These are phyloP conservation scores for Drosophila pallidifrons DNA, from an alignment of 1,140 invertebrate genomes.

Conservation along the genomic window DNA sequence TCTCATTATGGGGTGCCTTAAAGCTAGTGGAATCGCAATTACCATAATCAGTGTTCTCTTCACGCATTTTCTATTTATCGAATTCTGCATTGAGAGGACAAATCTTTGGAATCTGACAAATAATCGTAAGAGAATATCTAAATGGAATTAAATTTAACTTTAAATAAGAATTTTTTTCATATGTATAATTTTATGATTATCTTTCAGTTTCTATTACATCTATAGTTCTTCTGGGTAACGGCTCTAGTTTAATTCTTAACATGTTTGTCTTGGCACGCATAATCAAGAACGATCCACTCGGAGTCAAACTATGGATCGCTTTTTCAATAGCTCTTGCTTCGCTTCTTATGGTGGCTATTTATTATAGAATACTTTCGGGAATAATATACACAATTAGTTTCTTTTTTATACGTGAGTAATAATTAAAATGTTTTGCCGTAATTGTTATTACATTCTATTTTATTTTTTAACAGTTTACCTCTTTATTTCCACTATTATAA, in stretches of 20 bases:
- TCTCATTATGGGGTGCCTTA: background rate
- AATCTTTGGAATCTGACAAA: background rate
- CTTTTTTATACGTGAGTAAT: background rate
- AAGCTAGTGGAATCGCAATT: background rate
- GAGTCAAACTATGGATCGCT: background rate
- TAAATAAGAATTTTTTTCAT: too few species aligned
- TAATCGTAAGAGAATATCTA: too few species aligned
- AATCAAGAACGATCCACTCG: background rate
- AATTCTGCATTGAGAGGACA: background rate
- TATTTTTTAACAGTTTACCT: background rate
- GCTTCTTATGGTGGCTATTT: background rate
- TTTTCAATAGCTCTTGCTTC: background rate
- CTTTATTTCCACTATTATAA: background rate
- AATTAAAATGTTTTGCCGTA: background rate
- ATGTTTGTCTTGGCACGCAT: slow-evolving; percentile 3
- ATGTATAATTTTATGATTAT: background rate
- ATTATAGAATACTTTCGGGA: background rate
- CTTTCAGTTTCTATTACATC: background rate
- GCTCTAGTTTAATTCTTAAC: background rate
- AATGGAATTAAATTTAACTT: too few species aligned
- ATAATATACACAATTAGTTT: background rate
- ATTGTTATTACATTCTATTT: background rate
- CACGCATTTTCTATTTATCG: background rate
- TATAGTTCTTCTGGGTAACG: background rate
- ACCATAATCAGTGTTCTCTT: background rate